Percentiles rank a stretch among this genome's conserved stretches.
These are phyloP conservation scores for Hololepta plana DNA, from an alignment of 2,888 invertebrate species.

Conservation along the genomic window DNA sequence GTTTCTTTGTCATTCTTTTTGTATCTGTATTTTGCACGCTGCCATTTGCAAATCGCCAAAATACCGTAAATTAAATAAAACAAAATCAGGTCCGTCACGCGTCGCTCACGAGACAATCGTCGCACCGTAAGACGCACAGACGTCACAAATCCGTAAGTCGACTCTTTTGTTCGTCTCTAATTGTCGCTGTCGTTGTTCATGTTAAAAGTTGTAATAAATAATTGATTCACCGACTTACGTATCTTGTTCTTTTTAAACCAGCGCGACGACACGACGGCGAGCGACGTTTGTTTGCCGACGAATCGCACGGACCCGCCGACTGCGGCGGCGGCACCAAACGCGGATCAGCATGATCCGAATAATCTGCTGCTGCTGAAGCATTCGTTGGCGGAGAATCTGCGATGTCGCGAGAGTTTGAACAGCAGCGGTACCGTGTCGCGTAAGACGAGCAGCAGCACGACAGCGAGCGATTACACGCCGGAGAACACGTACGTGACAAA, in stretches of 20 bases:
- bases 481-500: slow-evolving; percentile 27
- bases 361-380: slow-evolving; percentile 17
- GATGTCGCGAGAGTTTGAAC: slow-evolving; percentile 24
- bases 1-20: slow-evolving; percentile 1
- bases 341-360: slow-evolving; percentile 6
- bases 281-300: too few species aligned
- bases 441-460: slow-evolving; percentile 35
- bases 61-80: too few species aligned
- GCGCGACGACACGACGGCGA: slow-evolving; percentile 20
- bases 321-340: neutral
- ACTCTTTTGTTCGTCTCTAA: slow-evolving; percentile 8
- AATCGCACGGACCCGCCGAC: slow-evolving; percentile 1
- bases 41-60: slow-evolving; percentile 11
- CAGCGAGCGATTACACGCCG: slow-evolving; percentile 37
- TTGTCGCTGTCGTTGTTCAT: neutral
- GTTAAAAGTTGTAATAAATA: neutral
- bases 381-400: slow-evolving; percentile 20
- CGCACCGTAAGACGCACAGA: slow-evolving; percentile 42
- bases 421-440: slow-evolving; percentile 30
- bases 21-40: slow-evolving; percentile 14
- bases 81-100: slow-evolving; percentile 45
- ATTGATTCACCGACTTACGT: neutral
- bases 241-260: slow-evolving; percentile 9
- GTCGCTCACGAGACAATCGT: slow-evolving; percentile 51
- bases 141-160: slow-evolving; percentile 55